A percentile compares a stretch with the other conserved stretches of the same genome.
Evolutionary conservation across 30 jellyfish, hydroid and myxozoan genomes (phyloP).

Genomic region (Euphysa ruthae): DNA sequence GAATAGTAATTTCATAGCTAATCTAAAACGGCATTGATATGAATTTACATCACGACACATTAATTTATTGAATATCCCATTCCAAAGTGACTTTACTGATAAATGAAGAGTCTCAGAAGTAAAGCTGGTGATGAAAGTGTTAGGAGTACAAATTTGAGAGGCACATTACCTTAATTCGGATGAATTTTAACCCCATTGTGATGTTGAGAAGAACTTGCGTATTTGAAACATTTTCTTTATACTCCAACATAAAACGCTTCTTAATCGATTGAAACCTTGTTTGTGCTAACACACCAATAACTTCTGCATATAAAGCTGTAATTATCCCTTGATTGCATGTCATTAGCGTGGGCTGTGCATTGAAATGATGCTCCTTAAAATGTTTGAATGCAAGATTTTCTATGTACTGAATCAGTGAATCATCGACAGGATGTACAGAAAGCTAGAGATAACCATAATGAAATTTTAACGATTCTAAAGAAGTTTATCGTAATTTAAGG

Average conservation of each 20-base stretch:
- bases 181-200: constrained; percentile 76
- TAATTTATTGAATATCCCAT: too few relatives aligned
- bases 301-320: constrained; percentile 96
- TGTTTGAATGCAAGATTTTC: constrained; percentile 92
- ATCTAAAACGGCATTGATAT: too few relatives aligned
- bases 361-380: constrained; percentile 62
- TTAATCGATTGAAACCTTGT: constrained; percentile 91
- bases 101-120: too few relatives aligned
- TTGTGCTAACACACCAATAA: constrained; percentile 95
- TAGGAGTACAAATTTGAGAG: too few relatives aligned
- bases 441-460: too few relatives aligned
- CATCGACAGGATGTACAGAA: constrained; percentile 96
- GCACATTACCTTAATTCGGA: constrained; percentile 86
- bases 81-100: too few relatives aligned
- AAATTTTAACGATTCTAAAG: too few relatives aligned
- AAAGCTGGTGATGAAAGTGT: too few relatives aligned
- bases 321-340: constrained; percentile 72
- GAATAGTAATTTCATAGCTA: too few relatives aligned
- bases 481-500: too few relatives aligned
- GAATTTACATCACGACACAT: too few relatives aligned
- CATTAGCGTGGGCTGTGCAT: constrained; percentile 37
- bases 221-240: constrained; percentile 68
- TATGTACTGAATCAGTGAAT: constrained; percentile 78
- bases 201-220: constrained; percentile 66
- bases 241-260: constrained; percentile 82